Conservation (phyloP, 2,888 invertebrate species). For the Acronicta aceris region DNA sequence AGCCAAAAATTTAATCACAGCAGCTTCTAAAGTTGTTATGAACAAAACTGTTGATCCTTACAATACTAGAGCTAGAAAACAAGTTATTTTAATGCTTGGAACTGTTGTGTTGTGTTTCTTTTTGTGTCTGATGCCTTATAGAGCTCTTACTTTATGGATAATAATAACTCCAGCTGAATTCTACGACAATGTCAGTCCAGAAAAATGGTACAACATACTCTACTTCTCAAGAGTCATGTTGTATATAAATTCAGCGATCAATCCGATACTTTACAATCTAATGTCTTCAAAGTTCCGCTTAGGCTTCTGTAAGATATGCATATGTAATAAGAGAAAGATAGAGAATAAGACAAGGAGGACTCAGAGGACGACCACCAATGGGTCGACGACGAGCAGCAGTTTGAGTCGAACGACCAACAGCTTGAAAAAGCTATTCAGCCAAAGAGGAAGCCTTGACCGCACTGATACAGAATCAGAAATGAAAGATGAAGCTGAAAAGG, state of each 20-base stretch:
- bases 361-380: conserved; percentile 89
- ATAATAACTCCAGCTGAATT: conserved; percentile 93
- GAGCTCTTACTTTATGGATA: conserved; percentile 95
- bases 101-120: conserved; percentile 97
- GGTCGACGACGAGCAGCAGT: conserved; percentile 90
- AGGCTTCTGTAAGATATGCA: conserved; percentile 92
- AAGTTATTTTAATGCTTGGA: conserved; percentile 96
- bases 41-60: conserved; percentile 93
- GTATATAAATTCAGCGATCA: conserved; percentile 96
- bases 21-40: conserved; percentile 91
- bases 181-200: conserved; percentile 91
- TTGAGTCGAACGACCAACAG: conserved; percentile 90
- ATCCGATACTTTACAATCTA: conserved; percentile 97
- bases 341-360: conserved; percentile 80
- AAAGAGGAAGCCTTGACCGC: conserved; percentile 82
- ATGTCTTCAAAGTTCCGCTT: conserved; percentile 97
- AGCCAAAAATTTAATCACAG: conserved; percentile 94
- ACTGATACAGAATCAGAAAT: conserved; percentile 74
- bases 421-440: conserved; percentile 85
- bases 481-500: conserved; percentile 69
- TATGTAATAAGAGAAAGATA: conserved; percentile 84
- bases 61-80: conserved; percentile 92
- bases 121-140: conserved; percentile 95
- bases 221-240: conserved; percentile 96
- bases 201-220: conserved; percentile 94